Percentiles rank a stretch among this genome's conserved stretches.
Conservation (phyloP, 2,797 vertebrate species). For the Naso thynnoides region DNA sequence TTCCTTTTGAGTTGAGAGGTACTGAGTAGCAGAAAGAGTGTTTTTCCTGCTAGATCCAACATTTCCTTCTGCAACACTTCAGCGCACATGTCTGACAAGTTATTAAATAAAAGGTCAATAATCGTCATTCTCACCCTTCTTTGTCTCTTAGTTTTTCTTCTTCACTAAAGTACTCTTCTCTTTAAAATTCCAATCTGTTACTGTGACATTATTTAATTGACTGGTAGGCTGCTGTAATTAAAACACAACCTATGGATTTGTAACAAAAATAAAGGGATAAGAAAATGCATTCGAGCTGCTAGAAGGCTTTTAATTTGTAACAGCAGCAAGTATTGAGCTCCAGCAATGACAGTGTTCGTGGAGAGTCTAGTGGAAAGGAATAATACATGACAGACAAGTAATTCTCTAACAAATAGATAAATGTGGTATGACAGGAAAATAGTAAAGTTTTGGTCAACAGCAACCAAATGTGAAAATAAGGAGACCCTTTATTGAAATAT, state of each 20-base stretch:
- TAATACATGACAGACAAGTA: background rate
- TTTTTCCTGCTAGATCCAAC: background rate
- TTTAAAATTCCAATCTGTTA: background rate
- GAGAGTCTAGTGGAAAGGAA: background rate
- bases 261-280: background rate
- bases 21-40: background rate
- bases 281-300: background rate
- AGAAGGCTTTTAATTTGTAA: background rate
- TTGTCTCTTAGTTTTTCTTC: background rate
- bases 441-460: background rate
- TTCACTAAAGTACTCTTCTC: background rate
- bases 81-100: background rate
- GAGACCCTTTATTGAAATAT: background rate
- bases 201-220: background rate
- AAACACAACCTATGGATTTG: background rate
- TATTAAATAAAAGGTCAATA: background rate
- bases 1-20: background rate
- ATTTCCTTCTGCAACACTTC: background rate
- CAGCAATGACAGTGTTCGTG: background rate
- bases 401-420: background rate
- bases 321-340: background rate
- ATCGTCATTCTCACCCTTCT: background rate
- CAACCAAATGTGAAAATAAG: background rate
- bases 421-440: background rate
- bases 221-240: background rate